Conservation (phyloP, 30 jellyfish, hydroid and myxozoan species). For the Morbakka virulenta region DNA sequence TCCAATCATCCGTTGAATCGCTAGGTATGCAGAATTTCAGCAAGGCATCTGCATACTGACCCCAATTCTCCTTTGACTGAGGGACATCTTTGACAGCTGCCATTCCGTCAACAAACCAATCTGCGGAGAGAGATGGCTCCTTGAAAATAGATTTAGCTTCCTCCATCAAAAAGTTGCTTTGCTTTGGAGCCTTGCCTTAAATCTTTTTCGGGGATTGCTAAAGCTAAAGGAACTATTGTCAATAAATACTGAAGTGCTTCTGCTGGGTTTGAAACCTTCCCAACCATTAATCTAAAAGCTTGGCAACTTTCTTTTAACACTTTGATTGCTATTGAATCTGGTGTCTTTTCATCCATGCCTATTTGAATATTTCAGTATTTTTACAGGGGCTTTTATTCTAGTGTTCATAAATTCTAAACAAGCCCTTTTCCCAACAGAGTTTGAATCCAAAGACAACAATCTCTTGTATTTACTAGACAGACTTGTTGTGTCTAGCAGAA, state of each 20-base stretch:
- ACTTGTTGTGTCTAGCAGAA: too few relatives aligned
- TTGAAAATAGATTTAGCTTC: constrained; percentile 31
- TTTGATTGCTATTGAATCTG: constrained; percentile 10
- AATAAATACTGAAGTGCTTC: constrained; percentile 44
- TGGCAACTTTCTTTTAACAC: constrained; percentile 61
- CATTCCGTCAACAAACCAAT: constrained; percentile 54
- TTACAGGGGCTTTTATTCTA: too few relatives aligned
- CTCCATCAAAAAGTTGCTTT: constrained; percentile 24
- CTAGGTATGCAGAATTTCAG: constrained; percentile 19
- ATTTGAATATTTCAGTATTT: constrained; percentile 14
- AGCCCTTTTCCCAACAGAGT: too few relatives aligned
- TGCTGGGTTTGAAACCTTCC: constrained; percentile 54
- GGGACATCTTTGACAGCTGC: constrained; percentile 37
- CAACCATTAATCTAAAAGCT: constrained; percentile 51
- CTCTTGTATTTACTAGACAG: too few relatives aligned
- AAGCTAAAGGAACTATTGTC: constrained; percentile 44
- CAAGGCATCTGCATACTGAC: constrained; percentile 29
- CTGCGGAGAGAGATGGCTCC: constrained; percentile 36
- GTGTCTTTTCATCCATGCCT: constrained; percentile 39
- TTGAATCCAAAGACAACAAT: too few relatives aligned
- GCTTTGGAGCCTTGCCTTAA: constrained; percentile 34
- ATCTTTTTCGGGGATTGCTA: constrained; percentile 24
- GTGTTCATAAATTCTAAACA: too few relatives aligned
- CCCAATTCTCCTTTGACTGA: constrained; percentile 29
- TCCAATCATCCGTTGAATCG: too few relatives aligned